Percentiles rank a stretch among this genome's conserved stretches.
phyloP scores from a whole-genome alignment of 1,140 invertebrate species.

The Coptotermes formosanus region DNA sequence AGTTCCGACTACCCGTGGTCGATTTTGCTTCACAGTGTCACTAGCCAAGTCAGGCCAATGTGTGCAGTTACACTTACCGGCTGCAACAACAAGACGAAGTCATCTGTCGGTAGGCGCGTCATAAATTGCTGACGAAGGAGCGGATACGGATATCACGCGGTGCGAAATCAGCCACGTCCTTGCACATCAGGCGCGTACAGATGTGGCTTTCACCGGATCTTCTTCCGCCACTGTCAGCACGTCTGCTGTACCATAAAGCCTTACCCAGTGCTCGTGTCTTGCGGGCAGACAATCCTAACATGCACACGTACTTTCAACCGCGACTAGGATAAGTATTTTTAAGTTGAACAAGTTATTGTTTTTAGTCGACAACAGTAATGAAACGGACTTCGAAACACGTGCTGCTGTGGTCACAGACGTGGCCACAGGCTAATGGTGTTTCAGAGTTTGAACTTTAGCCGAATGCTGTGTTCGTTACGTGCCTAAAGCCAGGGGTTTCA shows the following conservation, averaged over 20 bases:
- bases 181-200: not conserved
- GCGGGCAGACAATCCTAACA: not conserved
- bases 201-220: not conserved
- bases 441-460: no score
- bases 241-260: not conserved
- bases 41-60: no score
- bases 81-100: no score
- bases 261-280: not conserved
- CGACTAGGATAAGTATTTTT: not conserved
- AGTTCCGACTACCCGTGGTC: no score
- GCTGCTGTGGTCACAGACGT: not conserved
- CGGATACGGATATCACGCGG: no score
- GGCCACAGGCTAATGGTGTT: no score
- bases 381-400: not conserved
- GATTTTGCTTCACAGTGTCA: no score
- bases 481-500: no score
- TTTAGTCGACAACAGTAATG: not conserved
- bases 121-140: no score
- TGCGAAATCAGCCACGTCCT: not conserved
- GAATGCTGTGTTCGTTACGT: no score
- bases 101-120: no score
- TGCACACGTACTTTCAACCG: not conserved
- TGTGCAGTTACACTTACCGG: no score
- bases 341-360: not conserved
- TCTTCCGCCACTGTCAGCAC: conserved; percentile 4